Evolutionary conservation across 2,113 vertebrate genomes (phyloP), one percentile per base, ranked within the genome.

Genomic region (Petrocephalus microphthalmus): DNA sequence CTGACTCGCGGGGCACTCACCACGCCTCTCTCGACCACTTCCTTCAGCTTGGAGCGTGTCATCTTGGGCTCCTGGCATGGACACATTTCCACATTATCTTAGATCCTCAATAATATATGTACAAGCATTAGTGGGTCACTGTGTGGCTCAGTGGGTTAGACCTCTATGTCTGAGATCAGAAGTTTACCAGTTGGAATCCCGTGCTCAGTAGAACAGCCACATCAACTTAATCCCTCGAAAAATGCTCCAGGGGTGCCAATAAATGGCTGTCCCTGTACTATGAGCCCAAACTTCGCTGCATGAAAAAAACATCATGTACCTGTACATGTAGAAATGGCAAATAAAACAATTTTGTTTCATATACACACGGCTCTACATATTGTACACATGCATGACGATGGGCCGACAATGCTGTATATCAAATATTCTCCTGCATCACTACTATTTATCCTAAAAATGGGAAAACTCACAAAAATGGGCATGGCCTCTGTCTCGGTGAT

Each of bases 21-120:
- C 96, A 97, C 98, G 90, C 98, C 98, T 92, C 96, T 99, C 93
- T 99, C 97, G 88, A 98, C 97, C 13, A 99, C 98, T 78, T 99
- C 98, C 89, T 99, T 99, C 47, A 99, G 94, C 89, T 98, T 99
- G 84, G 98, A 99, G n/a, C 98, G 96, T 6, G 98, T 99, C 98
- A 99, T 99, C 93, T 98, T 99, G 22, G 97, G 98, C 83, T 99
- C 98, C 98, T 99, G 90, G 78, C 84, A 89, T 7, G 84, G 29
- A 89, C 33, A 87, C 0, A 81, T 88, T 89, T 5, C n/a, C 6
- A 47, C 29, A 10, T 0, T 25, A 5, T 42, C 8, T 17, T 49
- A 74, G 54, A 56, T 11, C 5, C 1, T 45, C 47, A 37, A 89
- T 4, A 85, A 45, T 42, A 78, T 29, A 78, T 8, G 13, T 67